Evolutionary conservation across 1,140 invertebrate genomes (phyloP), one percentile per base, ranked within the genome.

Genomic region (Theocolax elegans): DNA sequence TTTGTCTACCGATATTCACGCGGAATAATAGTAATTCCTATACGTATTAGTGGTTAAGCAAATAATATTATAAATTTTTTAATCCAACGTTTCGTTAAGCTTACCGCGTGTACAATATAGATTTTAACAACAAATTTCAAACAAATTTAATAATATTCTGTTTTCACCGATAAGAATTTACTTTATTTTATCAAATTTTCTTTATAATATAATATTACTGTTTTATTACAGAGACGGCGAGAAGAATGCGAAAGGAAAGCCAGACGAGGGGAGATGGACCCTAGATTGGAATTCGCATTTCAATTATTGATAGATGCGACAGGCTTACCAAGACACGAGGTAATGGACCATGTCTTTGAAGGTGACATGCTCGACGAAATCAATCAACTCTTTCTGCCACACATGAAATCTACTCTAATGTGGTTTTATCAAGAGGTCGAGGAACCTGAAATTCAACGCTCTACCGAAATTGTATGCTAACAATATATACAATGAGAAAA

Each of bases 401-500:
- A 96, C 77, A 94, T 95, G 90, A 89, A 91, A 72, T 92, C 92
- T 60, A 96, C 95, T 77, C 88, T 97, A 29, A 89, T 96, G 71
- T 97, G 95, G 92, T 97, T 94, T 80, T 96, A 96, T 79, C 95
- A 97, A 86, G 94, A 95, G 67, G 90, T 93, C 19, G 90, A 93
- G 75, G 92, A 94, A 73, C 75, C 88, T 0, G 91, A 92, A 75
- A 85, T 85, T 0, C 82, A 84, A 19, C 84, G 85, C 51, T 83
- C 80, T 8, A 81, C 74, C 23, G 90, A 90, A 74, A 79, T 71
- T 60, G 83, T 86, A n/a, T n/a, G n/a, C n/a, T n/a, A n/a, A n/a
- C n/a, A 85, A n/a, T n/a, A n/a, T n/a, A n/a, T n/a, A n/a, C n/a
- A n/a, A n/a, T n/a, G n/a, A n/a, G n/a, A n/a, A n/a, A n/a, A n/a